Conservation (phyloP, 2,113 vertebrate species). For the Brachyhypopomus gauderio region DNA sequence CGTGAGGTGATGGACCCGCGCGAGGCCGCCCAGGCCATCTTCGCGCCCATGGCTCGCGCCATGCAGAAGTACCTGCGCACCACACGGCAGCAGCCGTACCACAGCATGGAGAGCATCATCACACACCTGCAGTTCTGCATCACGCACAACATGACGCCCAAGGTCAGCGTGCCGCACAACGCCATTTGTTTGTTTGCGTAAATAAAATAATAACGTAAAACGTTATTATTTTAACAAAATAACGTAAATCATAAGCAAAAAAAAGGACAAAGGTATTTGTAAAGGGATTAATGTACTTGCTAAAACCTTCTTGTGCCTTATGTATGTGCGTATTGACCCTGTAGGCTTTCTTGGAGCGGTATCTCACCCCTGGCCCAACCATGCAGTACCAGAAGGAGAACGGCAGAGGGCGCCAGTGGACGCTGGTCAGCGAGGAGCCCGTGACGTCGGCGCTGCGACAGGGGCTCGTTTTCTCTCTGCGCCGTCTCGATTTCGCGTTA, state of each 20-base stretch:
- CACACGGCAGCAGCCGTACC: constrained; percentile 93
- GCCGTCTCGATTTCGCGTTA: constrained; percentile 87
- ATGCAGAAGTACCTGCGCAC: constrained; percentile 97
- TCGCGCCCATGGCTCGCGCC: constrained; percentile 95
- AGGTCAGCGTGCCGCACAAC: constrained; percentile 72
- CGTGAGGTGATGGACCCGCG: constrained; percentile 93
- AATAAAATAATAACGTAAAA: no score
- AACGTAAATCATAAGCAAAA: no score
- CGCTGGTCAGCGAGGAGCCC: constrained; percentile 89
- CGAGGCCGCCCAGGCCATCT: constrained; percentile 95
- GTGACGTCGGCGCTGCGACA: constrained; percentile 84
- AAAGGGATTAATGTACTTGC: no score
- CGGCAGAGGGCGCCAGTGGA: constrained; percentile 89
- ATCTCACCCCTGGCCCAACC: constrained; percentile 85
- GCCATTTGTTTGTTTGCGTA: no score
- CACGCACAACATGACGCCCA: constrained; percentile 96
- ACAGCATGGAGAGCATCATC: constrained; percentile 99
- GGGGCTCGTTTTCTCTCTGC: constrained; percentile 85
- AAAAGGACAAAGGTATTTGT: no score
- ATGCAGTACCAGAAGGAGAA: constrained; percentile 90
- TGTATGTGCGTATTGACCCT: background rate
- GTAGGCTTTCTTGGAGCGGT: constrained; percentile 90
- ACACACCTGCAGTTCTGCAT: constrained; percentile 97
- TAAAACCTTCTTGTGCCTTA: background rate
- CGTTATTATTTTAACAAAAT: no score